Percentiles rank a stretch among this genome's conserved stretches.
phyloP scores from a whole-genome alignment of 2,888 invertebrate species.

The Achlya flavicornis region DNA sequence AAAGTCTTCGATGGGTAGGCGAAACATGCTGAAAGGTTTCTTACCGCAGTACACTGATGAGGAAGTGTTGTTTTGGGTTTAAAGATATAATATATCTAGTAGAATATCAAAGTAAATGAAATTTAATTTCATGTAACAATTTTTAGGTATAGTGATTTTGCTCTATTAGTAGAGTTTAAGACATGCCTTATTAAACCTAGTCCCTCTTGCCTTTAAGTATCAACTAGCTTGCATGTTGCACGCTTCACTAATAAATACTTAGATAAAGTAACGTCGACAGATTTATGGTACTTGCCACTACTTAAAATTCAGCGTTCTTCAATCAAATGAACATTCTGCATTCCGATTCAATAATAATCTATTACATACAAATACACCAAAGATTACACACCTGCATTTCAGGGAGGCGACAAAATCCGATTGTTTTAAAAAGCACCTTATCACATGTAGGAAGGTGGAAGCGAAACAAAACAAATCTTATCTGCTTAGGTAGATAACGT shows the following conservation, averaged over 20 bases:
- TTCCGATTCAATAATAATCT: constrained; percentile 31
- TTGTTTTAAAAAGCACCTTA: constrained; percentile 49
- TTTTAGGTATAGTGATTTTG: neutral
- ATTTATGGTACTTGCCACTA: neutral
- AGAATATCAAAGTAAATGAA: too few species aligned
- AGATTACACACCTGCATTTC: constrained; percentile 62
- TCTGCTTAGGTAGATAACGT: constrained; percentile 52
- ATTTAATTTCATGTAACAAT: neutral
- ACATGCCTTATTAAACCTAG: neutral
- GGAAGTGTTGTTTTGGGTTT: too few species aligned
- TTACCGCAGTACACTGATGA: too few species aligned
- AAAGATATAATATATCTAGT: too few species aligned
- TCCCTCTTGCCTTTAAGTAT: neutral
- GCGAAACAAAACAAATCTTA: constrained; percentile 69
- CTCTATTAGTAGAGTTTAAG: neutral
- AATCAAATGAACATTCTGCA: constrained; percentile 14
- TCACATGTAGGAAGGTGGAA: constrained; percentile 48
- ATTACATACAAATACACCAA: constrained; percentile 28
- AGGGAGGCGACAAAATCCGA: constrained; percentile 56
- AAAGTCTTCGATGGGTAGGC: too few species aligned
- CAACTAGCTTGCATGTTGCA: constrained; percentile 7
- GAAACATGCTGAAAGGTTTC: too few species aligned
- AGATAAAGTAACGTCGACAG: neutral
- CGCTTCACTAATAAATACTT: constrained; percentile 8
- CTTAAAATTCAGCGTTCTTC: neutral